These are phyloP conservation scores for Nephrocerus scutellatus DNA, from an alignment of 2,888 invertebrate genomes.

Conservation along the genomic window DNA sequence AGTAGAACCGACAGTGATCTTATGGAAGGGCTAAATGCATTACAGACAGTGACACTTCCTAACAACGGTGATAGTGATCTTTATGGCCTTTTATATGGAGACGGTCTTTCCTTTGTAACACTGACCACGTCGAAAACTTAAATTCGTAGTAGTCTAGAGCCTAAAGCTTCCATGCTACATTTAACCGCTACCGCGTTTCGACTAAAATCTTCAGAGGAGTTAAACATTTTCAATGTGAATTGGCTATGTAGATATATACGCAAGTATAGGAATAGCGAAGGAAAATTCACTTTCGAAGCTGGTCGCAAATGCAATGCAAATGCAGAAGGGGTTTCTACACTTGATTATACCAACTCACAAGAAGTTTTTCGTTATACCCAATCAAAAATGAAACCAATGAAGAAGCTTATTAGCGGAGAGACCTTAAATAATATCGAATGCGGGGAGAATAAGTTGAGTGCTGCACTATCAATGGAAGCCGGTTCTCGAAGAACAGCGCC, in stretches of 20 bases:
- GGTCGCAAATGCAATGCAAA: constrained; percentile 80
- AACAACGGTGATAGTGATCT: constrained; percentile 82
- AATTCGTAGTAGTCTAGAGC: constrained; percentile 64
- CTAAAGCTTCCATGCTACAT: constrained; percentile 64
- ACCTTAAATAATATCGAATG: constrained; percentile 59
- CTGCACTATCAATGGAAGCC: constrained; percentile 70
- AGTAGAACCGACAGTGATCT: constrained; percentile 65
- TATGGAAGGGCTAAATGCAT: constrained; percentile 68
- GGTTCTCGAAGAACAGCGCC: constrained; percentile 76
- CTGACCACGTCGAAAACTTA: constrained; percentile 74
- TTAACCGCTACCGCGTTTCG: constrained; percentile 71
- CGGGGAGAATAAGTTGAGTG: constrained; percentile 68
- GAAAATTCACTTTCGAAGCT: constrained; percentile 82
- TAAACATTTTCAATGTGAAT: constrained; percentile 57
- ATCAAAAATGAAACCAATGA: constrained; percentile 81
- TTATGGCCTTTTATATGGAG: constrained; percentile 73
- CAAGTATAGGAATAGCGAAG: constrained; percentile 77
- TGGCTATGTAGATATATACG: constrained; percentile 83
- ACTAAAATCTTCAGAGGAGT: constrained; percentile 57
- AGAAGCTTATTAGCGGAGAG: constrained; percentile 69
- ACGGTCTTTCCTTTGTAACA: constrained; percentile 72
- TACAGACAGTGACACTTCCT: constrained; percentile 76
- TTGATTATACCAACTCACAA: constrained; percentile 74
- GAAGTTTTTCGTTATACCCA: constrained; percentile 77
- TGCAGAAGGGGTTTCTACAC: constrained; percentile 74